Conservation (phyloP, 2,113 vertebrate species). For the Sterna hirundo region DNA sequence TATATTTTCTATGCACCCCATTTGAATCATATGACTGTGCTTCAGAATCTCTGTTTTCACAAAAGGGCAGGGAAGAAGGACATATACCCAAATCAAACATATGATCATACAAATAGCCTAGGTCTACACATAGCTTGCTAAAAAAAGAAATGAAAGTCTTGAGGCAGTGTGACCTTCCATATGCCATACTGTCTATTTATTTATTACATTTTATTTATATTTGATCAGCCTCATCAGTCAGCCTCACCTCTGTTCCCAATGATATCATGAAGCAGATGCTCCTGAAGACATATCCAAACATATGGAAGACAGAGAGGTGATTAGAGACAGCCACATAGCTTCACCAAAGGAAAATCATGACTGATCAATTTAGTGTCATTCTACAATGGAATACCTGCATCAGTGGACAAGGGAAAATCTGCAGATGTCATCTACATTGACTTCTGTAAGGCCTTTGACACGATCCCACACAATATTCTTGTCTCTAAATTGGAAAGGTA, state of each 20-base stretch:
- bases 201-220: neutral
- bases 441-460: neutral
- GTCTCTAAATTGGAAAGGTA: neutral
- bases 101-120: neutral
- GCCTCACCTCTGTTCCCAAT: neutral
- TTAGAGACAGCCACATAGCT: neutral
- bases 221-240: neutral
- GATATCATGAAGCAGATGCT: neutral
- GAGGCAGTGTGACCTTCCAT: neutral
- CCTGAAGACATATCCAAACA: neutral
- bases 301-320: neutral
- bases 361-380: neutral
- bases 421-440: neutral
- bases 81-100: neutral
- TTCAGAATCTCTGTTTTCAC: neutral
- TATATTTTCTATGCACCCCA: neutral
- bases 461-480: neutral
- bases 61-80: neutral
- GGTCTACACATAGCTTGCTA: neutral
- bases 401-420: neutral
- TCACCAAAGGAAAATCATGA: neutral
- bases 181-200: neutral
- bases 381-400: neutral
- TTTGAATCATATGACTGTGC: neutral
- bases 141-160: neutral